A percentile compares a stretch with the other conserved stretches of the same genome.
Conservation (phyloP, 2,113 vertebrate species). For the Lagopus leucura region DNA sequence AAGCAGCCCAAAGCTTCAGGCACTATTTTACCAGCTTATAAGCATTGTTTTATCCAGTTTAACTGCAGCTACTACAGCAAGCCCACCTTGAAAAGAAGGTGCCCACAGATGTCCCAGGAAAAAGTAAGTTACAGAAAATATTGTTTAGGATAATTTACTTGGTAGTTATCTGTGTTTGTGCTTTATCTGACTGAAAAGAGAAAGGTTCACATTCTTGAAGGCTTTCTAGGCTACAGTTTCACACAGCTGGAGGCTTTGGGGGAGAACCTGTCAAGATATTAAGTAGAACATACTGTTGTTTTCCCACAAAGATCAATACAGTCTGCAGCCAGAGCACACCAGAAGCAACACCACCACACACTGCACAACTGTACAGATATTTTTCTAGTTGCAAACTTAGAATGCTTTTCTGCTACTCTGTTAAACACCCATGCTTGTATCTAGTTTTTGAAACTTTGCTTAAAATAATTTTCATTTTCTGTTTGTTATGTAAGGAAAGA, state of each 20-base stretch:
- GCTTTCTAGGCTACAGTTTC: neutral
- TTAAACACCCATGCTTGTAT: neutral
- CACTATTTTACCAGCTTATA: neutral
- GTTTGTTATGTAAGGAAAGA: neutral
- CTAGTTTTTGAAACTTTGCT: neutral
- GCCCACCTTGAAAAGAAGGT: neutral
- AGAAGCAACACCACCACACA: neutral
- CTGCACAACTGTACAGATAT: neutral
- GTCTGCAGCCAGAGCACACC: neutral
- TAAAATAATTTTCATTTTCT: neutral
- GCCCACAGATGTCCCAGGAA: neutral
- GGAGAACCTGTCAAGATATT: neutral
- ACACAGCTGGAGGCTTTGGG: neutral
- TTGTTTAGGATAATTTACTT: neutral
- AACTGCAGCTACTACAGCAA: neutral
- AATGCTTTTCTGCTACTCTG: neutral
- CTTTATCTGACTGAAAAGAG: neutral
- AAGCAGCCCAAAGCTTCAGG: neutral
- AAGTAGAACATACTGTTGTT: neutral
- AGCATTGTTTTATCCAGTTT: neutral
- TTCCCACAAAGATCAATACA: fast-evolving
- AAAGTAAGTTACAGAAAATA: neutral
- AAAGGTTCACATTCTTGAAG: neutral
- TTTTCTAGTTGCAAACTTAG: neutral
- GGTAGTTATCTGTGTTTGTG: neutral